Evolutionary conservation across 2,113 vertebrate species (phyloP).

Genomic region (Sceloporus undulatus): DNA sequence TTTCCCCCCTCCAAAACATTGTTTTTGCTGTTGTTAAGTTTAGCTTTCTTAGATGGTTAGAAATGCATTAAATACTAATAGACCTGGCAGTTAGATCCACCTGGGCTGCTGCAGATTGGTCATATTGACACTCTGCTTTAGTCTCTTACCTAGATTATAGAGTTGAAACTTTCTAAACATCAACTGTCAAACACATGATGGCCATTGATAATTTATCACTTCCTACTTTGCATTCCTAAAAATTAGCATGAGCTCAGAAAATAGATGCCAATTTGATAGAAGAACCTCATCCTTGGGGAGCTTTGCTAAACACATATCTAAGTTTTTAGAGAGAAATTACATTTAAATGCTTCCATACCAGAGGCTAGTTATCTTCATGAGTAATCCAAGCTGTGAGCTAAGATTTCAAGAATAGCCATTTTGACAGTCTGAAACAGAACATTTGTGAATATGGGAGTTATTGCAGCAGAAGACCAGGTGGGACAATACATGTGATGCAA

Average conservation of each 20-base stretch:
- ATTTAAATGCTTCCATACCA: neutral
- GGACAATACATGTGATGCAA: neutral
- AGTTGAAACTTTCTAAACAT: neutral
- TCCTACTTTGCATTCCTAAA: neutral
- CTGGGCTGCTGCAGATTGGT: neutral
- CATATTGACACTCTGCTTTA: neutral
- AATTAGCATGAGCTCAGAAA: neutral
- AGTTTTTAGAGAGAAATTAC: neutral
- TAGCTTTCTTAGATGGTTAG: constrained; percentile 15
- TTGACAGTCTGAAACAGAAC: neutral
- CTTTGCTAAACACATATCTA: neutral
- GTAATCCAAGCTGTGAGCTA: neutral
- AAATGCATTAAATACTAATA: neutral
- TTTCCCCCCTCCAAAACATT: constrained; percentile 35
- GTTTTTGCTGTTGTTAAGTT: constrained; percentile 41
- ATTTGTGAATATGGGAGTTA: neutral
- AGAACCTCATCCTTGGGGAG: neutral
- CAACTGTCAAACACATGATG: neutral
- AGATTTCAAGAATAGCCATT: neutral
- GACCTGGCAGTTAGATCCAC: neutral
- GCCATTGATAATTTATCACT: neutral
- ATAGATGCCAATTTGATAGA: neutral
- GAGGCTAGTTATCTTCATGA: neutral
- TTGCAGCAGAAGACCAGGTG: neutral
- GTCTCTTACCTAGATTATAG: neutral